Evolutionary conservation across 2,797 vertebrate species (phyloP), one percentile per base, ranked within the genome.

Genomic region (Tadarida brasiliensis): DNA sequence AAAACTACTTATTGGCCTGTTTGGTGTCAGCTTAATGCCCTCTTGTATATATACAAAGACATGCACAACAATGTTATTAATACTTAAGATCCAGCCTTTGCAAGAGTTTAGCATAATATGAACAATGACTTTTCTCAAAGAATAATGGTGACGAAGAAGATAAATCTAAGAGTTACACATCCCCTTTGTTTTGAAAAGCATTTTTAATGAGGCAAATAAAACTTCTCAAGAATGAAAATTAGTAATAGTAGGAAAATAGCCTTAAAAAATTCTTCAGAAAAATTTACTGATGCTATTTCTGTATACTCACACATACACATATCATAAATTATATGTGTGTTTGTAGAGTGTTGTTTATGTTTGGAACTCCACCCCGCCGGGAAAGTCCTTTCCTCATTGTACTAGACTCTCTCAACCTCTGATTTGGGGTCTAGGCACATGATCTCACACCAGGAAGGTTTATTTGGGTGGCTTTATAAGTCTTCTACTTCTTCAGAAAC

Each of bases 131-230:
- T 92, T 92, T 94, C 63, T 94, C 44, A 86, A 70, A 61, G 39
- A 91, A 70, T 84, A 35, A 65, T 74, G 22, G 61, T 94, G 56
- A 57, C 0, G 0, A 80, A 74, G 57, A 95, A 85, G n/a, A 90
- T 24, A 91, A 92, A 92, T 86, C 17, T 77, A 83, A 93, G 33
- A 44, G 2, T 16, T 47, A 82, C 22, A 83, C 2, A 44, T 26
- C 76, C 63, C 61, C 22, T 90, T 83, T 88, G 33, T 86, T 95
- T 92, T 91, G 44, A 83, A 93, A 89, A 86, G 28, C 57, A 96
- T 73, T 80, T 81, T 82, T 70, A 67, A 30, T 54, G 30, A 86
- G 30, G 8, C n/a, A 89, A 77, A 82, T 70, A 57, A 95, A 90
- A 93, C 47, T 85, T 92, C 49, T 77, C 16, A 73, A 67, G 44